A percentile compares a stretch with the other conserved stretches of the same genome.
These are phyloP conservation scores for Porphyrio hochstetteri DNA, from an alignment of 2,113 vertebrate genomes.

Conservation along the genomic window DNA sequence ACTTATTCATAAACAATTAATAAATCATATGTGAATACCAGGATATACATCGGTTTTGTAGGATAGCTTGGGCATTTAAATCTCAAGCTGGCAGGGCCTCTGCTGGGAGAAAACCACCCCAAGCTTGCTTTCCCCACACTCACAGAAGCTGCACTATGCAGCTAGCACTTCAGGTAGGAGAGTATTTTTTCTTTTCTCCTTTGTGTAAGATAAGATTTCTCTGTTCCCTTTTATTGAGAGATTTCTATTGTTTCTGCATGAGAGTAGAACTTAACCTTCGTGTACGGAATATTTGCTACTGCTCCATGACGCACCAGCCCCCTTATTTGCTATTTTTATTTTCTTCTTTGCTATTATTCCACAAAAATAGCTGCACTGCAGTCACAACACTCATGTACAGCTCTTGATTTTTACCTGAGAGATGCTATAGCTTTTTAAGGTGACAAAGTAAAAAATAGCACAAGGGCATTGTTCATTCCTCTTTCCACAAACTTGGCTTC, in stretches of 20 bases:
- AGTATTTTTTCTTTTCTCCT: neutral
- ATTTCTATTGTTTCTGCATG: neutral
- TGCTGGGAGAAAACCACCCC: neutral
- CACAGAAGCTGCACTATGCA: neutral
- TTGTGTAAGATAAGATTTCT: neutral
- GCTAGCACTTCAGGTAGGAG: neutral
- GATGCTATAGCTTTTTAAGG: neutral
- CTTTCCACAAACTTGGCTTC: neutral
- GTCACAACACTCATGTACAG: neutral
- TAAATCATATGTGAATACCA: neutral
- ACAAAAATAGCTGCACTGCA: neutral
- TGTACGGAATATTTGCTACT: rapidly evolving
- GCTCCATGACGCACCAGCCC: neutral
- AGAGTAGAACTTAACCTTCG: neutral
- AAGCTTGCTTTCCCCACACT: neutral
- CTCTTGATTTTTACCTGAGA: neutral
- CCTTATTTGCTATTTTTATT: neutral
- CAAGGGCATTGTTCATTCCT: neutral
- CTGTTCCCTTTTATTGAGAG: neutral
- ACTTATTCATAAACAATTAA: neutral
- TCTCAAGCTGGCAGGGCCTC: neutral
- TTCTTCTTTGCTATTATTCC: neutral
- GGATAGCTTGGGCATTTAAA: neutral
- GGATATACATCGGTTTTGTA: neutral
- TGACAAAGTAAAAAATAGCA: neutral